Conservation (phyloP, 2,113 vertebrate species). For the Chelonoidis abingdonii region DNA sequence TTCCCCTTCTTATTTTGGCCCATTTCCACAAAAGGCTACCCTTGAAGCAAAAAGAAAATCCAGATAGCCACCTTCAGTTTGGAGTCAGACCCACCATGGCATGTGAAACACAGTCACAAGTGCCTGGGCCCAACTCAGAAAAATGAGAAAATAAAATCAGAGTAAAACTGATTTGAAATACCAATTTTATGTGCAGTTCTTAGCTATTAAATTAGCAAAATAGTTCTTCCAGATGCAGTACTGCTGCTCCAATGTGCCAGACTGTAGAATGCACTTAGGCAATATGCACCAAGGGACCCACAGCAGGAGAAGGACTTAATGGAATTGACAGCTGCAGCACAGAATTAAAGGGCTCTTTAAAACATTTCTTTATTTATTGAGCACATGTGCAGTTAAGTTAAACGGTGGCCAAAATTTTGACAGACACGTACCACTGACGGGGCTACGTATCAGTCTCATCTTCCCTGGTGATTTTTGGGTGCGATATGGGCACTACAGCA, state of each 20-base stretch:
- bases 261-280: neutral
- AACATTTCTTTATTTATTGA: neutral
- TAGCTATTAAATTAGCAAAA: neutral
- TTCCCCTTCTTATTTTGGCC: neutral
- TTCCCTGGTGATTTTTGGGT: neutral
- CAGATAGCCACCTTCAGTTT: neutral
- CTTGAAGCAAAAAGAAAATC: neutral
- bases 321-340: neutral
- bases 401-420: neutral
- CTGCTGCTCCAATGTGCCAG: neutral
- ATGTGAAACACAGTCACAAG: neutral
- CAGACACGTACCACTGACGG: neutral
- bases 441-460: neutral
- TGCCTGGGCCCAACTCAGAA: neutral
- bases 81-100: neutral
- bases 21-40: neutral
- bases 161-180: neutral
- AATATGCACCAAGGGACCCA: neutral
- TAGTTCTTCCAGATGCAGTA: neutral
- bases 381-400: neutral
- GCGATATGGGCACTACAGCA: too few relatives aligned
- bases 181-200: neutral
- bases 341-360: neutral
- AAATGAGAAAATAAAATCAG: neutral
- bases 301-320: neutral